Evolutionary conservation across 2,113 vertebrate genomes (phyloP), one percentile per base, ranked within the genome.

Genomic region (Danionella cerebrum): DNA sequence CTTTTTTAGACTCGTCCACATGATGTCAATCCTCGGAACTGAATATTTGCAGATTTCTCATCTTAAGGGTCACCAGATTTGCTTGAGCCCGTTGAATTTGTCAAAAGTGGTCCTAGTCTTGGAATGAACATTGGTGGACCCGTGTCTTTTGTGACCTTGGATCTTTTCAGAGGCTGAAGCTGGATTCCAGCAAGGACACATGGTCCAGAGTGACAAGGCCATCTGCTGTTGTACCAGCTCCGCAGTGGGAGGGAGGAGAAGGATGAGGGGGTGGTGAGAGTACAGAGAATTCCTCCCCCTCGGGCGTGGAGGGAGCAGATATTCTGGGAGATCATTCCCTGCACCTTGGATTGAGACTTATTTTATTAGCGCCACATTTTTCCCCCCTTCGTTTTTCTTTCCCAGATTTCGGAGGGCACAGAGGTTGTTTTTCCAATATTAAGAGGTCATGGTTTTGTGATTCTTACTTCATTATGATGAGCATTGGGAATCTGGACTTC

Each of bases 181-280:
- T 78, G 77, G 79, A 90, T 89, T 89, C 85, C 88, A 87, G 73
- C 84, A 84, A 83, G 76, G 84, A 85, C 89, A 90, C 87, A 85
- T 90, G 89, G 85, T 84, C 76, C 80, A 69, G 89, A 90, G 84
- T 89, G 89, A 89, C 89, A 88, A 83, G 84, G 73, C 82, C 88
- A 90, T 87, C 87, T 90, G 88, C 81, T 82, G 78, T 71, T 82
- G 84, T 76, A 77, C 81, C 81, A 80, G 84, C 76, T 73, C 73
- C 58, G 73, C 74, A 42, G 57, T 36, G 68, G 73, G 69, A 70
- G 83, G 83, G 80, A 79, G 67, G 22, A 82, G 77, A 78, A 80
- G 78, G 78, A 81, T 76, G 79, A 80, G 79, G 83, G 76, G 81
- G 69, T 75, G 76, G 72, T 29, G 27, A 58, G 51, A 78, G 78